Evolutionary conservation across 2,888 invertebrate genomes (phyloP).

Genomic region (Choreutis nemorana): DNA sequence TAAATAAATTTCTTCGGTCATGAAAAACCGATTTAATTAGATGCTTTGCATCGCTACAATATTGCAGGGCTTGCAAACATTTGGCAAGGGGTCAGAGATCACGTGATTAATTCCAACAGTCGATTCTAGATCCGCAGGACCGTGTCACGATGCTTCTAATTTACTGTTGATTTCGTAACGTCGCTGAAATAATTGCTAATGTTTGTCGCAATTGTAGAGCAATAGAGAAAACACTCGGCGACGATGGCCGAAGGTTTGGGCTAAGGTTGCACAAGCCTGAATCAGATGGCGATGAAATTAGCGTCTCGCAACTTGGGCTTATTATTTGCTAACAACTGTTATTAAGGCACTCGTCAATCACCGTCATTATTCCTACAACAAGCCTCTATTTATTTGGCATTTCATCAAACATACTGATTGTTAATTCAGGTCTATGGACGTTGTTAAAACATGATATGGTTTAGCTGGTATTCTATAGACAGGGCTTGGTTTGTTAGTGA

Average conservation of each 20-base stretch:
- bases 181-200: slow-evolving; percentile 40
- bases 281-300: slow-evolving; percentile 40
- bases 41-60: slow-evolving; percentile 11
- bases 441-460: not conserved
- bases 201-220: slow-evolving; percentile 25
- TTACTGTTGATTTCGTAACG: slow-evolving; percentile 33
- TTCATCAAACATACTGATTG: slow-evolving; percentile 16
- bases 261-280: slow-evolving; percentile 30
- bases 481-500: not conserved
- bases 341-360: slow-evolving; percentile 44
- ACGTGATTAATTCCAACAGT: slow-evolving; percentile 46
- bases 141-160: slow-evolving; percentile 52
- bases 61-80: slow-evolving; percentile 29
- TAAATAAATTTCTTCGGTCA: slow-evolving; percentile 14
- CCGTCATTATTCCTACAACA: slow-evolving; percentile 31
- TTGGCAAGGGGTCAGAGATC: slow-evolving; percentile 54
- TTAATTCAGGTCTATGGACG: not conserved
- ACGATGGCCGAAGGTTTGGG: slow-evolving; percentile 32
- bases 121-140: slow-evolving; percentile 37
- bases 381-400: slow-evolving; percentile 27
- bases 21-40: slow-evolving; percentile 20
- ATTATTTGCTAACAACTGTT: slow-evolving; percentile 49
- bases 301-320: slow-evolving; percentile 39
- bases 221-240: slow-evolving; percentile 33
- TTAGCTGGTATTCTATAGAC: not conserved